Evolutionary conservation across 1,140 invertebrate genomes (phyloP), one percentile per base, ranked within the genome.

Genomic region (Sitophilus oryzae): DNA sequence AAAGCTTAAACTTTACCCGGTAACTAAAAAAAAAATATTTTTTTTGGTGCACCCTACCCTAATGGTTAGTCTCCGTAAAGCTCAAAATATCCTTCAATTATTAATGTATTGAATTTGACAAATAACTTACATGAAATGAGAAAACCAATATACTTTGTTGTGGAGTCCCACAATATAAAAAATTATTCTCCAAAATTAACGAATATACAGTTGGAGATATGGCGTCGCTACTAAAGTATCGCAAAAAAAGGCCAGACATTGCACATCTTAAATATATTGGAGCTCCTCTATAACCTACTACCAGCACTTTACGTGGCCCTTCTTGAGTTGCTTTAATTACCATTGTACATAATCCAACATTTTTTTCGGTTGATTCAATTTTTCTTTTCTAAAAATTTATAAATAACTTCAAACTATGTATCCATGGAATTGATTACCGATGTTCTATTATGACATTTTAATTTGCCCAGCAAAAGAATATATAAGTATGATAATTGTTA

Each of bases 231-330:
- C 51, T 42, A 20, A 57, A 52, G 15, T 51, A 51, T 56, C 78
- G 67, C 21, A 80, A 58, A 53, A 75, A 67, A 10, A 79, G 62
- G 52, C 77, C 77, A 23, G 65, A 75, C 37, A 70, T 63, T 2
- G 79, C 79, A 59, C 79, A 78, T 51, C 77, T 68, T 49, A 80
- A 73, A 0, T 68, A 72, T 30, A 79, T 74, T n/a, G 76, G 73
- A 42, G 76, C 69, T 63, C 74, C 75, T 43, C 77, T 69, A 5
- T 73, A 72, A n/a, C 76, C 78, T 11, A 79, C 71, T 14, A 80
- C 72, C 3, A 80, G 64, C 22, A 80, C 74, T 62, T 66, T 72
- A 55, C 77, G 63, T 3, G 74, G 66, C n/a, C 79, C 78, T 64
- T 79, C 79, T 43, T 71, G 71, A 3, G 76, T 74, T 5, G 78